Evolutionary conservation across 2,797 vertebrate species (phyloP).

Genomic region (Oreonectes daqikongensis): DNA sequence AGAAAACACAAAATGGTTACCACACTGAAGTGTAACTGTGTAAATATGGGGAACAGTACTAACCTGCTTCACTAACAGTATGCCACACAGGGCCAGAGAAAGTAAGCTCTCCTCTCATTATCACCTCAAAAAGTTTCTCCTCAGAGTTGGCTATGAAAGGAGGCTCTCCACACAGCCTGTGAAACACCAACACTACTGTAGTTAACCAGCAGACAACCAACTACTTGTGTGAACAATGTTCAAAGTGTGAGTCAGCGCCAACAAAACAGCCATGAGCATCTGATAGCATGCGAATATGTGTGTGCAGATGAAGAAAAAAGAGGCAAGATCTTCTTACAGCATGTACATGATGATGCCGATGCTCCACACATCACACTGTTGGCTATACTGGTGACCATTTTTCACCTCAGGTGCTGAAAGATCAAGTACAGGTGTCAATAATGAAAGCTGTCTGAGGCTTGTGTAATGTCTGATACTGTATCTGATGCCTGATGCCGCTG

Average conservation of each 20-base stretch:
- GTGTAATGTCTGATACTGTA: constrained; percentile 32
- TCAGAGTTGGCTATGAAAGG: constrained; percentile 80
- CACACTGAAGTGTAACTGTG: background rate
- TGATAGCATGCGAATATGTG: constrained; percentile 6
- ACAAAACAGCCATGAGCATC: constrained; percentile 1
- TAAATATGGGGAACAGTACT: constrained; percentile 7
- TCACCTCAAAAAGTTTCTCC: constrained; percentile 79
- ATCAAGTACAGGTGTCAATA: constrained; percentile 49
- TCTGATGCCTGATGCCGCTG: constrained; percentile 42
- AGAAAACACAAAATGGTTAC: constrained; percentile 37
- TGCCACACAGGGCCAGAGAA: constrained; percentile 77
- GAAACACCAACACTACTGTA: constrained; percentile 8
- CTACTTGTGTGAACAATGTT: background rate
- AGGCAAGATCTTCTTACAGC: constrained; percentile 80
- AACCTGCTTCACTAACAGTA: constrained; percentile 77
- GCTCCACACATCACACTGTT: constrained; percentile 91
- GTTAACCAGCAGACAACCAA: constrained; percentile 11
- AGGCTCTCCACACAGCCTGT: constrained; percentile 81
- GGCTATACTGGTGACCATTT: constrained; percentile 83
- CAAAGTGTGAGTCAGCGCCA: background rate
- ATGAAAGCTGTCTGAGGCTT: constrained; percentile 34
- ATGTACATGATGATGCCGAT: constrained; percentile 91
- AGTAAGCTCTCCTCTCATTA: constrained; percentile 75
- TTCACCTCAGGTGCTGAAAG: constrained; percentile 88
- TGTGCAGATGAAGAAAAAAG: constrained; percentile 6